Conservation (phyloP, 2,888 invertebrate genomes). For the Caenorhabditis sinica region DNA sequence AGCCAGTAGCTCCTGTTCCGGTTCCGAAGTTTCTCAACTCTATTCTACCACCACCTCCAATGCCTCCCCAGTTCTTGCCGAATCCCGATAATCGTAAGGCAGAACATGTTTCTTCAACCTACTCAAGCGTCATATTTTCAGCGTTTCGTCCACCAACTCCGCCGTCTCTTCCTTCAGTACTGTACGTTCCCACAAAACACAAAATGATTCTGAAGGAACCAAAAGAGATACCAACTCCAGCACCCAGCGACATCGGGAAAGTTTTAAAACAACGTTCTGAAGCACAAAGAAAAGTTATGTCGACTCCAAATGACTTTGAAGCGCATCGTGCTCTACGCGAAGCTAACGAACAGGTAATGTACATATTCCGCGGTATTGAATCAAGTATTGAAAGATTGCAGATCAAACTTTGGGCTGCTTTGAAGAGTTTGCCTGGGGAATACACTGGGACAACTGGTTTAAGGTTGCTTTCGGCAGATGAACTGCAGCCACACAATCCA, state of each 20-base stretch:
- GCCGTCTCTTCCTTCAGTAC: slow-evolving; percentile 62
- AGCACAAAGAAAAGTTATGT: slow-evolving; percentile 64
- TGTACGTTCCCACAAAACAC: slow-evolving; percentile 67
- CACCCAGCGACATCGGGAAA: slow-evolving; percentile 63
- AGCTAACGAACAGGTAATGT: slow-evolving; percentile 74
- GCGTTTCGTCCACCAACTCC: slow-evolving; percentile 55
- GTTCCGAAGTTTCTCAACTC: slow-evolving; percentile 58
- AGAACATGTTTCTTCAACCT: no score
- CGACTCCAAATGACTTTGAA: slow-evolving; percentile 78
- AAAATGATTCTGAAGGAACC: slow-evolving; percentile 70
- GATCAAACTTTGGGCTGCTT: slow-evolving; percentile 89
- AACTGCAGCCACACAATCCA: slow-evolving; percentile 88
- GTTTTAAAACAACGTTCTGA: slow-evolving; percentile 67
- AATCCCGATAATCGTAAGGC: slow-evolving; percentile 41
- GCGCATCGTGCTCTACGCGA: slow-evolving; percentile 71
- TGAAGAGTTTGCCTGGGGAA: slow-evolving; percentile 90
- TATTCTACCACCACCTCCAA: slow-evolving; percentile 67
- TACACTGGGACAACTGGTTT: slow-evolving; percentile 95
- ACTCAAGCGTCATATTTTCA: slow-evolving; percentile 21
- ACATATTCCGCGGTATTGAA: neutral
- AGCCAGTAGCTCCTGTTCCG: slow-evolving; percentile 53
- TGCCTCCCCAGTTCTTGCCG: slow-evolving; percentile 63
- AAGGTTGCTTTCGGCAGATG: slow-evolving; percentile 91
- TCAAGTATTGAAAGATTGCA: slow-evolving; percentile 83
- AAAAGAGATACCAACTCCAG: slow-evolving; percentile 46